phyloP scores from a whole-genome alignment of 2,888 invertebrate species.

The Biston betularia region DNA sequence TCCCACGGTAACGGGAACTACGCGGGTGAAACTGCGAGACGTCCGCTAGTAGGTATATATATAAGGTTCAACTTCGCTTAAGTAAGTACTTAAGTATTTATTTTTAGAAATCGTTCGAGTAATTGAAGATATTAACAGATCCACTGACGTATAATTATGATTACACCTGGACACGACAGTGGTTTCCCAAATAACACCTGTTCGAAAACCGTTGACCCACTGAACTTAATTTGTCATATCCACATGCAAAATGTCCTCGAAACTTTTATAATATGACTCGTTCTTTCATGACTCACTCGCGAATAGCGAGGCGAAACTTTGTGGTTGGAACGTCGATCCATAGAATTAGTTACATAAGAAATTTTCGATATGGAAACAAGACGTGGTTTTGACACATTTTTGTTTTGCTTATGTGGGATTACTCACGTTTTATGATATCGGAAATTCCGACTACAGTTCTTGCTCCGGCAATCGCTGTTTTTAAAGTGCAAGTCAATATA shows the following conservation, averaged over 20 bases:
- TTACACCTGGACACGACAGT: slow-evolving; percentile 25
- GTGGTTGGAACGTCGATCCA: slow-evolving; percentile 3
- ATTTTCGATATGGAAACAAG: too few relatives aligned
- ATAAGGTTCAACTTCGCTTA: background rate
- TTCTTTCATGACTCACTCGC: slow-evolving; percentile 9
- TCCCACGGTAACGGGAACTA: too few relatives aligned
- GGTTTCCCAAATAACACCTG: slow-evolving; percentile 35
- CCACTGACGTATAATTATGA: background rate
- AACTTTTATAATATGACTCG: slow-evolving; percentile 12
- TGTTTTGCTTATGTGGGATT: too few relatives aligned
- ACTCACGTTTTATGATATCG: too few relatives aligned
- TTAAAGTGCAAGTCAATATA: too few relatives aligned
- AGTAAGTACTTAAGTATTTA: background rate
- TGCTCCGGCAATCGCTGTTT: too few relatives aligned
- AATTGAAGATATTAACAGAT: slow-evolving; percentile 7
- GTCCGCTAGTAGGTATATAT: background rate
- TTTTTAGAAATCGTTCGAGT: background rate
- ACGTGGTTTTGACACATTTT: too few relatives aligned
- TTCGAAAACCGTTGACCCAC: slow-evolving; percentile 33
- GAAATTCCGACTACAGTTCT: too few relatives aligned
- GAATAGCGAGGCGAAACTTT: slow-evolving; percentile 4
- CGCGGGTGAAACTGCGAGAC: too few relatives aligned
- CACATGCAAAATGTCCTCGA: slow-evolving; percentile 1
- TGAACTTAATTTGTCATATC: slow-evolving; percentile 36
- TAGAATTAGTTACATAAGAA: background rate